A percentile compares a stretch with the other conserved stretches of the same genome.
These are phyloP conservation scores for Drosophila ananassae DNA, from an alignment of 1,140 invertebrate species.

Conservation along the genomic window DNA sequence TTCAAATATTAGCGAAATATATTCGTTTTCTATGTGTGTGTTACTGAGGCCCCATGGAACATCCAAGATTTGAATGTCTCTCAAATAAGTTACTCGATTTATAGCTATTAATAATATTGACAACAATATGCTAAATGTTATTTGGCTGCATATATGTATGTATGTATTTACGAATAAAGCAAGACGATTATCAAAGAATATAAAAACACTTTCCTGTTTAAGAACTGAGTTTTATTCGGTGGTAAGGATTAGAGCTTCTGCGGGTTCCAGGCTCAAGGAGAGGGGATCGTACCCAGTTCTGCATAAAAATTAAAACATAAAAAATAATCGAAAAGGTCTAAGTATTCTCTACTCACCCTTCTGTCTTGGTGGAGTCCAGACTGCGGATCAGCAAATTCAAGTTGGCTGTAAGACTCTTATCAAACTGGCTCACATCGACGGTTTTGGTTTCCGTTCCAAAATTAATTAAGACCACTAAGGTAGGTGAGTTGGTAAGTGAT, in stretches of 20 bases:
- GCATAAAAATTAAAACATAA: neutral
- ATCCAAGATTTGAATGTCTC: constrained; percentile 31
- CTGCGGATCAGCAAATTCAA: constrained; percentile 55
- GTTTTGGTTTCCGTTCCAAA: constrained; percentile 28
- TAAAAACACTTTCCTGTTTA: constrained; percentile 32
- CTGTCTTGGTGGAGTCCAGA: constrained; percentile 41
- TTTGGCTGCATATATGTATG: constrained; percentile 48
- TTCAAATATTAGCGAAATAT: constrained; percentile 37
- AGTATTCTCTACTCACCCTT: constrained; percentile 30
- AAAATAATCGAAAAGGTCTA: too few species aligned
- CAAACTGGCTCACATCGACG: constrained; percentile 54
- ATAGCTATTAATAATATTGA: constrained; percentile 54
- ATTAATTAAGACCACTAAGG: constrained; percentile 60
- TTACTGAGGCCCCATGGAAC: constrained; percentile 17
- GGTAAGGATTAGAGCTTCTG: constrained; percentile 54
- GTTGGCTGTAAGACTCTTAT: constrained; percentile 26
- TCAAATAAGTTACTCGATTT: constrained; percentile 27
- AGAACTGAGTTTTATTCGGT: constrained; percentile 17
- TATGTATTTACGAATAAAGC: constrained; percentile 60
- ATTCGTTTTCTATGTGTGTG: constrained; percentile 36
- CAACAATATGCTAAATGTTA: constrained; percentile 59
- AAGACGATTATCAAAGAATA: constrained; percentile 40
- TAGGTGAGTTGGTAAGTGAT: constrained; percentile 13
- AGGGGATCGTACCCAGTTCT: constrained; percentile 16
- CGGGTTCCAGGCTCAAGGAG: constrained; percentile 16